A percentile compares a stretch with the other conserved stretches of the same genome.
Conservation (phyloP, 2,888 invertebrate genomes). For the Phengaris alcon region DNA sequence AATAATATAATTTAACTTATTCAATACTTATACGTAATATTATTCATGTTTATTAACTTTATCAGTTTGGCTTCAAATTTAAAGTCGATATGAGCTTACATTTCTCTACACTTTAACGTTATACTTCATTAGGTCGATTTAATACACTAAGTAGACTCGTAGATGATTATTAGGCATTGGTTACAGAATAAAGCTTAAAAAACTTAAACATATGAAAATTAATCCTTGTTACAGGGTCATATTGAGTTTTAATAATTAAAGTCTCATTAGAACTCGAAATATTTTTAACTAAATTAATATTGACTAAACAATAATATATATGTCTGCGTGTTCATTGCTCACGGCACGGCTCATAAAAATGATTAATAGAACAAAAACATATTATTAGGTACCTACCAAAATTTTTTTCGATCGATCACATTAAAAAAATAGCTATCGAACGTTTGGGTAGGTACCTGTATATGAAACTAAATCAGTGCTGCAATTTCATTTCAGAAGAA, state of each 20-base stretch:
- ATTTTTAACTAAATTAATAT: constrained; percentile 21
- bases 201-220: neutral
- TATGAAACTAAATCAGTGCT: neutral
- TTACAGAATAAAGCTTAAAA: neutral
- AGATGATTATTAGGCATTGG: too few species aligned
- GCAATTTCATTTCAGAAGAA: neutral
- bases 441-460: neutral
- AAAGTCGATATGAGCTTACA: too few species aligned
- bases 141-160: too few species aligned
- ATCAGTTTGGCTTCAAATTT: too few species aligned
- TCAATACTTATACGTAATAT: neutral
- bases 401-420: neutral
- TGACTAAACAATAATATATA: neutral
- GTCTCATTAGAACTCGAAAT: constrained; percentile 11
- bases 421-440: neutral
- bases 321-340: constrained; percentile 15
- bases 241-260: neutral
- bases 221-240: neutral
- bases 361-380: neutral
- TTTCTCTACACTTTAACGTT: too few species aligned
- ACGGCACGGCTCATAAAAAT: constrained; percentile 2
- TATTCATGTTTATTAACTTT: too few species aligned
- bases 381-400: too few species aligned
- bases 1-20: neutral
- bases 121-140: too few species aligned